phyloP scores from a whole-genome alignment of 2,888 invertebrate species.

The Oscheius sp. region DNA sequence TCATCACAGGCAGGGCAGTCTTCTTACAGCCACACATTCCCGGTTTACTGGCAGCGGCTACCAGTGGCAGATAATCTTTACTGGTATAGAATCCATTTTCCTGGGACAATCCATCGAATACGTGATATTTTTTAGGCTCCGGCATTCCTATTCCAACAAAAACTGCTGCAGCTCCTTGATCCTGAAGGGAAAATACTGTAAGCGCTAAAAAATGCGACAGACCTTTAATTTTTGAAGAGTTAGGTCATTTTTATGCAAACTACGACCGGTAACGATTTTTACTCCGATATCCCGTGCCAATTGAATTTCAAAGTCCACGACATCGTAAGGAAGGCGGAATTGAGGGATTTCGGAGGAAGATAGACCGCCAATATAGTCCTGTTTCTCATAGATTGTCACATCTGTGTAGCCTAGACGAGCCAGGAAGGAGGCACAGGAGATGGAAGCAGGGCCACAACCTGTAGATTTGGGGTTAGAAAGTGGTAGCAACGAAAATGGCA shows the following conservation, averaged over 20 bases:
- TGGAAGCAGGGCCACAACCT: conserved; percentile 94
- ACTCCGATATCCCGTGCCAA: conserved; percentile 93
- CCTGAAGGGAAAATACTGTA: conserved; percentile 30
- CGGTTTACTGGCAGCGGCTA: conserved; percentile 88
- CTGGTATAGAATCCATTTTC: conserved; percentile 93
- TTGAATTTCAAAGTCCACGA: conserved; percentile 91
- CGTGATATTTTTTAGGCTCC: conserved; percentile 84
- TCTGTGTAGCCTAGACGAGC: conserved; percentile 91
- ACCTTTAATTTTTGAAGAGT: conserved; percentile 78
- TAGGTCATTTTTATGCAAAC: conserved; percentile 78
- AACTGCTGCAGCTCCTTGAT: conserved; percentile 76
- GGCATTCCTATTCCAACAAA: conserved; percentile 84
- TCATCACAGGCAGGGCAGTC: conserved; percentile 80
- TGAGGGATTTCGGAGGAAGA: conserved; percentile 96
- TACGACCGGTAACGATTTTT: conserved; percentile 81
- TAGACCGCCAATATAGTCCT: conserved; percentile 87
- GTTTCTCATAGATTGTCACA: conserved; percentile 91
- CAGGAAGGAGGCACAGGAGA: conserved; percentile 95
- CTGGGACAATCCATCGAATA: conserved; percentile 82
- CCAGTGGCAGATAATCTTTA: conserved; percentile 89
- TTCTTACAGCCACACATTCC: conserved; percentile 86
- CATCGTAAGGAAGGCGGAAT: conserved; percentile 90
- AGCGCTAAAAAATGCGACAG: conserved; percentile 70
- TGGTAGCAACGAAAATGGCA: no score
- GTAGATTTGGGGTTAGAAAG: conserved; percentile 3